Conservation (phyloP, 2,113 vertebrate species). For the Pseudolaguvia tuberculata region DNA sequence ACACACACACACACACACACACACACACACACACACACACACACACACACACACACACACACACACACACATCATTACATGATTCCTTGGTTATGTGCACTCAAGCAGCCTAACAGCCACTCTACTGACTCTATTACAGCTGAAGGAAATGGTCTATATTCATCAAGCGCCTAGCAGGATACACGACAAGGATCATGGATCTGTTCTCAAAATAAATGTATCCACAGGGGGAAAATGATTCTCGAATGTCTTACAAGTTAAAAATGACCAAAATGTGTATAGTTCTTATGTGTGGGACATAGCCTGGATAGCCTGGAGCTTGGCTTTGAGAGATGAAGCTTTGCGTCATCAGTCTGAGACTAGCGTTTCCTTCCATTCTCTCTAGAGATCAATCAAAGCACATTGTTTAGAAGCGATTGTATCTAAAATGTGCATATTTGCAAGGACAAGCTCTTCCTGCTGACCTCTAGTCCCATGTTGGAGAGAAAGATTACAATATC, state of each 20-base stretch:
- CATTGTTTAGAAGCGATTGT: conserved; percentile 35
- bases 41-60: too few relatives aligned
- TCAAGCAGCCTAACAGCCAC: conserved; percentile 9
- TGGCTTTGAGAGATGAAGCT: conserved; percentile 11
- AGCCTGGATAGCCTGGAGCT: conserved; percentile 10
- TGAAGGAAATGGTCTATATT: conserved; percentile 14
- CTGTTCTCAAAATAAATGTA: conserved; percentile 21
- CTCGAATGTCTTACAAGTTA: conserved; percentile 15
- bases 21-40: too few relatives aligned
- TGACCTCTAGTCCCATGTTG: conserved; percentile 15
- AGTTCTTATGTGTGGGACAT: conserved; percentile 1
- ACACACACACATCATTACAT: conserved; percentile 8
- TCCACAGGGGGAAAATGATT: conserved; percentile 17
- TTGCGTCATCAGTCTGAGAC: conserved; percentile 19
- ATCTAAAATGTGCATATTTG: conserved; percentile 39
- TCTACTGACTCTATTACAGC: conserved; percentile 28
- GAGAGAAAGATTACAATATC: conserved; percentile 15
- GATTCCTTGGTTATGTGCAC: conserved; percentile 10
- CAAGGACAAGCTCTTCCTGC: conserved; percentile 31
- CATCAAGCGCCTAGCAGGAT: conserved; percentile 1
- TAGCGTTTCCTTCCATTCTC: conserved; percentile 33
- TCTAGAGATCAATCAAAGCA: conserved; percentile 39
- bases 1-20: too few relatives aligned
- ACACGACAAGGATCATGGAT: conserved; percentile 6
- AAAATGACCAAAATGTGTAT: conserved; percentile 11